Percentiles rank a stretch among this genome's conserved stretches.
These are phyloP conservation scores for Gasteruption jaculator DNA, from an alignment of 2,888 invertebrate species.

Conservation along the genomic window DNA sequence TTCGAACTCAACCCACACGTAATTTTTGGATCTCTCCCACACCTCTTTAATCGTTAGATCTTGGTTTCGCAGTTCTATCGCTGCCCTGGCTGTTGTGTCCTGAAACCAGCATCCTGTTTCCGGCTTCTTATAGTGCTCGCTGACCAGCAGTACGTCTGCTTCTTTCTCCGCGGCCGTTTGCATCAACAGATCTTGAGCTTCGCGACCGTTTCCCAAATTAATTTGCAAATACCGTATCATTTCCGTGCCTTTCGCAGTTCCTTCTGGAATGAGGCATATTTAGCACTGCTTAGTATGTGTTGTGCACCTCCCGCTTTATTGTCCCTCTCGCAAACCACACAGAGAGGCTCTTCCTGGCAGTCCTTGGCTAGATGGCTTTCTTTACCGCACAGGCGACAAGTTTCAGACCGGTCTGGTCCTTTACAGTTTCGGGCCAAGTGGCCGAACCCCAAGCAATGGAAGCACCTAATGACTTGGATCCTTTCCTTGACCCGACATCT, in stretches of 20 bases:
- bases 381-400: slow-evolving; percentile 20
- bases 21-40: slow-evolving; percentile 1
- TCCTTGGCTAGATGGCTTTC: slow-evolving; percentile 16
- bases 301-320: background rate
- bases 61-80: slow-evolving; percentile 9
- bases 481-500: slow-evolving; percentile 20
- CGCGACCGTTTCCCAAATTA: slow-evolving; percentile 20
- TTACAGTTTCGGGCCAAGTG: slow-evolving; percentile 8
- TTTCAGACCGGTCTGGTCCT: slow-evolving; percentile 16
- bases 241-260: slow-evolving; percentile 7
- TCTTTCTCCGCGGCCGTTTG: slow-evolving; percentile 15
- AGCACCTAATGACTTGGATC: slow-evolving; percentile 12
- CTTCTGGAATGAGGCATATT: slow-evolving; percentile 11
- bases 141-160: slow-evolving; percentile 8
- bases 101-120: slow-evolving; percentile 9
- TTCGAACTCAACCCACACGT: slow-evolving; percentile 11
- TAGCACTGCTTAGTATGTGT: slow-evolving; percentile 13
- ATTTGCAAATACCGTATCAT: slow-evolving; percentile 19
- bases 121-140: slow-evolving; percentile 9
- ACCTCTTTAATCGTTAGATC: slow-evolving; percentile 1
- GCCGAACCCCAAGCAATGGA: slow-evolving; percentile 11
- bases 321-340: slow-evolving; percentile 18
- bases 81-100: slow-evolving; percentile 9
- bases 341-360: slow-evolving; percentile 14
- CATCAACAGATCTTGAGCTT: slow-evolving; percentile 16